Evolutionary conservation across 2,797 vertebrate species (phyloP), one percentile per base, ranked within the genome.

Genomic region (Simalia tracyae): DNA sequence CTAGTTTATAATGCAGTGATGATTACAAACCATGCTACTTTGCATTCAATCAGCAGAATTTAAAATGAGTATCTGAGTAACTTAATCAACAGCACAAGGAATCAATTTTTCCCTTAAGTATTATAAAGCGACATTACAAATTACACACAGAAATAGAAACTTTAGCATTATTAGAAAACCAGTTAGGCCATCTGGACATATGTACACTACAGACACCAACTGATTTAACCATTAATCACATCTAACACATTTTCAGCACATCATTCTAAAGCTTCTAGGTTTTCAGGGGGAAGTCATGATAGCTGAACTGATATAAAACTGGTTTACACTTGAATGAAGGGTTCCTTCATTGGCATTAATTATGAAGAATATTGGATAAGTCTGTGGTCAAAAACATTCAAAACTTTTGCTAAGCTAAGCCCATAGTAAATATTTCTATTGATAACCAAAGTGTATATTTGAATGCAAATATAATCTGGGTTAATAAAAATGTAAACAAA

Each of bases 1-100:
- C 22, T 7, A 42, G 9, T 85, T 84, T 89, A 88, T 59, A 59
- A 19, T 22, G 22, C n/a, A 4, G 85, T 86, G 42, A 94, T 64
- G 22, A 95, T 50, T 15, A 88, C 22, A 87, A 93, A 93, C 89
- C 42, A 91, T 90, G 8, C 42, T 59, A 91, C 14, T 63, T 91
- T 46, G 22, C 24, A n/a, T 72, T 91, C 56, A 86, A 50, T 31
- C 87, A 89, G 60, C 90, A 81, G 15, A 90, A 90, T 5, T 2
- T 76, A 22, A 84, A 66, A 64, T 14, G 92, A 92, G 90, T 72
- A 46, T 0, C 88, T 63, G 64, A 24, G 24, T 90, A 86, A 93
- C 93, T 14, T 84, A 93, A 89, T 68, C 84, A 89, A 92, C 86
- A n/a, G 57, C 42, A 92, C 91, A 92, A 92, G 3, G 0, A 66